phyloP scores from a whole-genome alignment of 2,888 invertebrate genomes.

The Hypercompe scribonia region DNA sequence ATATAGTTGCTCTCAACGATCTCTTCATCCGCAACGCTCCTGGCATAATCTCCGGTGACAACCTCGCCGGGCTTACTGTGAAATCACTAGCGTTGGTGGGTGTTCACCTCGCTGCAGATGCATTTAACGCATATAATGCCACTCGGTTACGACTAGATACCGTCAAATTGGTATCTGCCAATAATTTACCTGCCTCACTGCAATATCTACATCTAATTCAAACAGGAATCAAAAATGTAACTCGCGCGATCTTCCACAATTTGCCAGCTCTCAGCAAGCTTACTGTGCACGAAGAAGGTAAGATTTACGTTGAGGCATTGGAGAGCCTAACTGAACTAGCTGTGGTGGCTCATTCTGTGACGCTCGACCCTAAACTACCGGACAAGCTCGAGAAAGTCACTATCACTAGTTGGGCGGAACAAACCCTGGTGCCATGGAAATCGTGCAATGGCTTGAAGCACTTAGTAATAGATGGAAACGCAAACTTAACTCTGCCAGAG shows the following conservation, averaged over 20 bases:
- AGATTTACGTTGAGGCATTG: background rate
- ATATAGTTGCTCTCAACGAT: background rate
- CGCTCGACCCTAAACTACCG: background rate
- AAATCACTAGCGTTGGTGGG: background rate
- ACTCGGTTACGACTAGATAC: constrained; percentile 2
- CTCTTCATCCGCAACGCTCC: background rate
- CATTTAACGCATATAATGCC: background rate
- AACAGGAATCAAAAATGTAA: background rate
- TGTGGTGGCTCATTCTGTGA: background rate
- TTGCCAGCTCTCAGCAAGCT: background rate
- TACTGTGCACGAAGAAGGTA: constrained; percentile 3
- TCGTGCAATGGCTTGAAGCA: constrained; percentile 17
- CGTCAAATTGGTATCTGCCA: background rate
- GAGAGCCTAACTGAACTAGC: background rate
- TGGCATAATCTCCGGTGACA: background rate
- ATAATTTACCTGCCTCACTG: constrained; percentile 5
- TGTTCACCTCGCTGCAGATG: background rate
- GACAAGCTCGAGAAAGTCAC: background rate
- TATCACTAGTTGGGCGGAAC: background rate
- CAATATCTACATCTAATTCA: background rate
- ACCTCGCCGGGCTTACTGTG: background rate
- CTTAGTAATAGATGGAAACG: constrained; percentile 7
- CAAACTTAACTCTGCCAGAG: constrained; percentile 24
- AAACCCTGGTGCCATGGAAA: constrained; percentile 36
- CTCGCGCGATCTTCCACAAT: background rate